phyloP scores from a whole-genome alignment of 2,797 vertebrate genomes.

The Myotis daubentonii region DNA sequence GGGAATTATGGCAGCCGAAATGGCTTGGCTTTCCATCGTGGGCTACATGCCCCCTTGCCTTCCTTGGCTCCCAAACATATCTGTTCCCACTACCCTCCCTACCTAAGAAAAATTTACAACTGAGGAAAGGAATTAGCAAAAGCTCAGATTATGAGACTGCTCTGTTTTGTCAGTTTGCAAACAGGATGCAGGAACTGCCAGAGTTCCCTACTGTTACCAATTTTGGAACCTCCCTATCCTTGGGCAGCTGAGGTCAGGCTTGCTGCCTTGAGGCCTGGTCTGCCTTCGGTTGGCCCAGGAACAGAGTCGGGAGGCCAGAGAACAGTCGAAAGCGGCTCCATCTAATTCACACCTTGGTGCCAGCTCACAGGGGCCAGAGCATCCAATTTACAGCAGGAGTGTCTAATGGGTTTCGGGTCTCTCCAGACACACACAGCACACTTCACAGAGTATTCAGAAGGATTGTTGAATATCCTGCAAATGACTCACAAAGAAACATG shows the following conservation, averaged over 20 bases:
- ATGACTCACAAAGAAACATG: conserved; percentile 82
- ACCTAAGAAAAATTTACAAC: background rate
- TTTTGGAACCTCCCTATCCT: background rate
- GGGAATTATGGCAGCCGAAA: conserved; percentile 15
- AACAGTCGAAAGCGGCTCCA: conserved; percentile 63
- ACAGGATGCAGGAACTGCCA: background rate
- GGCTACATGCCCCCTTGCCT: background rate
- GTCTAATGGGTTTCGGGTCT: conserved; percentile 83
- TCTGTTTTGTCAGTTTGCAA: conserved; percentile 28
- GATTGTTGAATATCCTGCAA: conserved; percentile 78
- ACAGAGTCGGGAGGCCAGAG: conserved; percentile 73
- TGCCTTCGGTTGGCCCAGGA: conserved; percentile 64
- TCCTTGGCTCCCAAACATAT: background rate
- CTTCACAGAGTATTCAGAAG: conserved; percentile 56
- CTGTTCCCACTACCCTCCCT: background rate
- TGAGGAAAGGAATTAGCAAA: background rate
- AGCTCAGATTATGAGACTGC: conserved; percentile 30
- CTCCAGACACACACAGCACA: conserved; percentile 63
- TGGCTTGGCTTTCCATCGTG: background rate
- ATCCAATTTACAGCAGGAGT: conserved; percentile 82
- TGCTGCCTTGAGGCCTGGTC: conserved; percentile 54
- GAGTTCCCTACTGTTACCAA: background rate
- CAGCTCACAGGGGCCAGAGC: conserved; percentile 73
- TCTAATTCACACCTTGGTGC: conserved; percentile 85
- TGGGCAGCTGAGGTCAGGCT: background rate